phyloP scores from a whole-genome alignment of 2,888 invertebrate genomes.

The Venustoraphidia nigricollis region DNA sequence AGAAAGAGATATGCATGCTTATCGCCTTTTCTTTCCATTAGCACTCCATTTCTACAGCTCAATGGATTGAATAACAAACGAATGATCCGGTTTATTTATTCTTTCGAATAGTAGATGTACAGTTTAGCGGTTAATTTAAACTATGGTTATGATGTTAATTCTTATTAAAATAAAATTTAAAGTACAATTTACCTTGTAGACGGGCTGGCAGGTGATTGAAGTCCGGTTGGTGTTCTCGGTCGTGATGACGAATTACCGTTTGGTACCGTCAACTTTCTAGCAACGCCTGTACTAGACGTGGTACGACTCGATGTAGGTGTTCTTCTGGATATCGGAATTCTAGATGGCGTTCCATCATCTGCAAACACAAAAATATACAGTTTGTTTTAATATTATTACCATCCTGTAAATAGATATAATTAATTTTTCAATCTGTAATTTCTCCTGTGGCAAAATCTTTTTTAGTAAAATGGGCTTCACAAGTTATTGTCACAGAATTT shows the following conservation, averaged over 20 bases:
- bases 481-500: too few species aligned
- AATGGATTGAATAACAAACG: too few species aligned
- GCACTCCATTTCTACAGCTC: too few species aligned
- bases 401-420: too few species aligned
- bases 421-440: too few species aligned
- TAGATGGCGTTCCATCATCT: constrained; percentile 69
- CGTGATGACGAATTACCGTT: constrained; percentile 35
- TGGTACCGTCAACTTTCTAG: constrained; percentile 40
- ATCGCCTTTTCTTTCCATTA: too few species aligned
- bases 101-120: too few species aligned
- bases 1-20: too few species aligned
- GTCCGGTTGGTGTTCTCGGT: constrained; percentile 62
- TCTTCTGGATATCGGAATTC: constrained; percentile 66
- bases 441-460: too few species aligned
- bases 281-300: constrained; percentile 17
- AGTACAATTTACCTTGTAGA: constrained; percentile 46
- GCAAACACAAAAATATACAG: constrained; percentile 7
- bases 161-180: not conserved
- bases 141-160: not conserved
- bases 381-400: too few species aligned
- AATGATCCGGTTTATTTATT: too few species aligned
- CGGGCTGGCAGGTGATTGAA: constrained; percentile 54
- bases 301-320: constrained; percentile 35
- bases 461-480: too few species aligned
- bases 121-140: not conserved